A percentile compares a stretch with the other conserved stretches of the same genome.
phyloP scores from a whole-genome alignment of 2,888 invertebrate species.

The Tupiocoris notatus region DNA sequence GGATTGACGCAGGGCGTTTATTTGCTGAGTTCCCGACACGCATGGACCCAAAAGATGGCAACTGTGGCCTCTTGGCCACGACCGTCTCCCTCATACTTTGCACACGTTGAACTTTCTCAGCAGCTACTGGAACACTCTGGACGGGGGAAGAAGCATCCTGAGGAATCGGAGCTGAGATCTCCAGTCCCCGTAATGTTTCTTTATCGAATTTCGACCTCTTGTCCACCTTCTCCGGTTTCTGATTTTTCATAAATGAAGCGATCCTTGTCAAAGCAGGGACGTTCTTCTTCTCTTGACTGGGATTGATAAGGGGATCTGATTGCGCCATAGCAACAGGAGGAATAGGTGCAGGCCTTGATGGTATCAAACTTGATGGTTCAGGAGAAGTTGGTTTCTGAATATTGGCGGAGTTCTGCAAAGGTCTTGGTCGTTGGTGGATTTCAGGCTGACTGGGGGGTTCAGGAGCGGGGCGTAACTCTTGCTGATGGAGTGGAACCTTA shows the following conservation, averaged over 20 bases:
- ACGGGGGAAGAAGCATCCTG: constrained; percentile 68
- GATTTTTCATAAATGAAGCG: constrained; percentile 50
- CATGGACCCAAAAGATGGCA: constrained; percentile 82
- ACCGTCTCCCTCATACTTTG: constrained; percentile 75
- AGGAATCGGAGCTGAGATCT: constrained; percentile 81
- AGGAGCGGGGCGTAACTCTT: constrained; percentile 8
- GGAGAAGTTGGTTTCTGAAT: neutral
- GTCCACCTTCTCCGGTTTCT: constrained; percentile 46
- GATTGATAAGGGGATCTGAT: neutral
- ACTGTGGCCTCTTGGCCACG: constrained; percentile 59
- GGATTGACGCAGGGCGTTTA: constrained; percentile 73
- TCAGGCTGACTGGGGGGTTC: constrained; percentile 19
- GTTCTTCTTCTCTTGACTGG: constrained; percentile 50
- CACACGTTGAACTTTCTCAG: constrained; percentile 66
- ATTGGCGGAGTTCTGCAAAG: constrained; percentile 4
- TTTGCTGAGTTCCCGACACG: constrained; percentile 60
- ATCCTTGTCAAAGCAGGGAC: constrained; percentile 57
- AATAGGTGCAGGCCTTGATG: constrained; percentile 46
- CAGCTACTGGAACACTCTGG: constrained; percentile 60
- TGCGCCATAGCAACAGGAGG: constrained; percentile 42
- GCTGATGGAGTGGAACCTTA: constrained; percentile 9
- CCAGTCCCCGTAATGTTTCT: constrained; percentile 68
- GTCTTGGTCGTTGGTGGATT: constrained; percentile 19
- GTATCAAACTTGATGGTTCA: constrained; percentile 2
- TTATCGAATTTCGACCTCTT: constrained; percentile 65